Evolutionary conservation across 2,888 invertebrate genomes (phyloP).

Genomic region (Oscheius onirici): DNA sequence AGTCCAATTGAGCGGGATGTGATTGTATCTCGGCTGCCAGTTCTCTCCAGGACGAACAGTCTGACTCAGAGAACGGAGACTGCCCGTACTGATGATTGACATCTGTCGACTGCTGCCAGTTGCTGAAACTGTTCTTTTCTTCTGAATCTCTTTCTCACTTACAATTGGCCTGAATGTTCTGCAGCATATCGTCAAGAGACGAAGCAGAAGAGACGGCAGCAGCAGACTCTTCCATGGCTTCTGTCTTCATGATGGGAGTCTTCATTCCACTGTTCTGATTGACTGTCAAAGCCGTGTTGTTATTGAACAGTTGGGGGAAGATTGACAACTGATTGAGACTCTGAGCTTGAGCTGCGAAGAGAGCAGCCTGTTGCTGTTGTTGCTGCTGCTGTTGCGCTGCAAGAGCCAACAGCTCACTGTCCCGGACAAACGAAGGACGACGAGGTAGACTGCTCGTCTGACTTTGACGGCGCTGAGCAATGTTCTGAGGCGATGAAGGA

Average conservation of each 20-base stretch:
- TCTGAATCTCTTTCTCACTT: background rate
- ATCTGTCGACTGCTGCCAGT: slow-evolving; percentile 11
- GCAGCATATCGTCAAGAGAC: slow-evolving; percentile 25
- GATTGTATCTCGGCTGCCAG: slow-evolving; percentile 24
- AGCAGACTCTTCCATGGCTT: slow-evolving; percentile 4
- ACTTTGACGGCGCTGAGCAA: slow-evolving; percentile 28
- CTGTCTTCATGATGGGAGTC: slow-evolving; percentile 18
- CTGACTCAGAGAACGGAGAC: slow-evolving; percentile 14
- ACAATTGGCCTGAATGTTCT: slow-evolving; percentile 13
- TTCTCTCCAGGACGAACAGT: slow-evolving; percentile 32
- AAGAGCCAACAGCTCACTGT: slow-evolving; percentile 39
- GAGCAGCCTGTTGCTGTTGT: slow-evolving; percentile 35
- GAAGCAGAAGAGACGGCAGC: slow-evolving; percentile 30
- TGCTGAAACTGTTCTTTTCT: slow-evolving; percentile 11
- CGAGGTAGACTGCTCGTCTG: slow-evolving; percentile 26
- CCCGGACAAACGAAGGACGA: slow-evolving; percentile 34
- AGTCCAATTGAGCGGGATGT: slow-evolving; percentile 6
- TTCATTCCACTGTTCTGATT: slow-evolving; percentile 29
- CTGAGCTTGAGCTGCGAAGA: slow-evolving; percentile 26
- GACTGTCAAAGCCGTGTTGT: slow-evolving; percentile 39
- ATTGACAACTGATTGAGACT: slow-evolving; percentile 49
- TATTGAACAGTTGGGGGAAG: slow-evolving; percentile 41
- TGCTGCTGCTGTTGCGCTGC: slow-evolving; percentile 42
- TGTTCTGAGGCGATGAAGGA: slow-evolving; percentile 42
- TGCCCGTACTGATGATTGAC: slow-evolving; percentile 26